Conservation (phyloP, 2,888 invertebrate species). For the Dasysyrphus tricinctus region DNA sequence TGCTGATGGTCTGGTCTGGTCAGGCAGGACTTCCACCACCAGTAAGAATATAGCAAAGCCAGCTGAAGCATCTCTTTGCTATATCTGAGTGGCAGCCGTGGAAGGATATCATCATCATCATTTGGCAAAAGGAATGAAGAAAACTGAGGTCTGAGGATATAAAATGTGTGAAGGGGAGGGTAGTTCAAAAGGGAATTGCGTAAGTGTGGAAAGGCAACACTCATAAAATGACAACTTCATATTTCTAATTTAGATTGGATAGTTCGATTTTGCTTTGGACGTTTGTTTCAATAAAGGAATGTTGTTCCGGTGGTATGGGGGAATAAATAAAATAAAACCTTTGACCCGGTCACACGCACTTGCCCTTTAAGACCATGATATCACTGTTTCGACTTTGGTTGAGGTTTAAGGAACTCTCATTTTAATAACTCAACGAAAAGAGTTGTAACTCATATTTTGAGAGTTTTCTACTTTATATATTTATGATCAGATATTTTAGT, state of each 20-base stretch:
- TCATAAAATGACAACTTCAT: constrained; percentile 60
- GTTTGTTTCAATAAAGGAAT: constrained; percentile 36
- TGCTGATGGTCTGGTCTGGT: neutral
- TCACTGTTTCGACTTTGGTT: too few relatives aligned
- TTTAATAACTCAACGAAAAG: too few relatives aligned
- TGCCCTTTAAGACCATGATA: too few relatives aligned
- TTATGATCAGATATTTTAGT: too few relatives aligned
- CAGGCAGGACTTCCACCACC: neutral
- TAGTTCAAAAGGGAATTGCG: constrained; percentile 25
- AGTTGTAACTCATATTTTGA: too few relatives aligned
- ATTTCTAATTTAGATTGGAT: constrained; percentile 72
- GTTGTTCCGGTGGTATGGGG: neutral
- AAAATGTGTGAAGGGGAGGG: neutral
- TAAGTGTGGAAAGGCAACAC: constrained; percentile 50
- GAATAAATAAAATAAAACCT: neutral
- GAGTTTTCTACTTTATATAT: too few relatives aligned
- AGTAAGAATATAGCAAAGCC: neutral
- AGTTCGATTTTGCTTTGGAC: constrained; percentile 35
- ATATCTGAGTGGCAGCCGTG: constrained; percentile 31
- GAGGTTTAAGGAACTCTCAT: too few relatives aligned
- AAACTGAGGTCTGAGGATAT: neutral
- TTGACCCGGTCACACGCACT: neutral
- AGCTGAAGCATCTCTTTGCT: neutral
- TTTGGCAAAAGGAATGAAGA: constrained; percentile 34
- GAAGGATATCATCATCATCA: constrained; percentile 59